These are phyloP conservation scores for Ips nitidus DNA, from an alignment of 1,140 invertebrate species.

Conservation along the genomic window DNA sequence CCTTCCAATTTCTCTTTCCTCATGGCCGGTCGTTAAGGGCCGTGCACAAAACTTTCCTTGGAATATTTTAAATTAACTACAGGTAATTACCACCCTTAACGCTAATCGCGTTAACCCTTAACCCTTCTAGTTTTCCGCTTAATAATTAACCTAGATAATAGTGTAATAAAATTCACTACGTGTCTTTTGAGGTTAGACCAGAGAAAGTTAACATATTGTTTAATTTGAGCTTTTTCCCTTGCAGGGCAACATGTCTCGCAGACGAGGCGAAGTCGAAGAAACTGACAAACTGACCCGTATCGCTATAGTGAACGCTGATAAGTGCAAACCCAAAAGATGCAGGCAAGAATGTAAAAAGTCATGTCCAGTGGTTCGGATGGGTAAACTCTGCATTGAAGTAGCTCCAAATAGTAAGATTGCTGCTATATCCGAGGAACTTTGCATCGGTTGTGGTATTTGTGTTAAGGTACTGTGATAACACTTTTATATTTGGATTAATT, in stretches of 20 bases:
- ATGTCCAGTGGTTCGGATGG: conserved; percentile 98
- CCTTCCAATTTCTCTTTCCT: conserved; percentile 13
- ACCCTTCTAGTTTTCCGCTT: background rate
- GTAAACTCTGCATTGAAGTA: conserved; percentile 99
- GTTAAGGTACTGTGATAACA: conserved; percentile 66
- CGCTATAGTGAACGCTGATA: conserved; percentile 97
- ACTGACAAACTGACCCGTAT: conserved; percentile 93
- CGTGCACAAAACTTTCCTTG: conserved; percentile 8
- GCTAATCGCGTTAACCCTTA: background rate
- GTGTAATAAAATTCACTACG: background rate
- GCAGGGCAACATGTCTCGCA: conserved; percentile 63
- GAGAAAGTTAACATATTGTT: conserved; percentile 41
- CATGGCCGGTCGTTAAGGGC: conserved; percentile 20
- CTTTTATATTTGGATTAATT: background rate
- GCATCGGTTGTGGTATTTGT: conserved; percentile 99
- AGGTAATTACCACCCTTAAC: background rate
- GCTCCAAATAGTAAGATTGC: conserved; percentile 96
- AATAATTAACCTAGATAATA: background rate
- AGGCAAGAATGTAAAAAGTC: conserved; percentile 98
- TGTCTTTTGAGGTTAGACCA: conserved; percentile 38
- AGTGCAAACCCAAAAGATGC: conserved; percentile 99
- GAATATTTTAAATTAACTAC: conserved; percentile 9
- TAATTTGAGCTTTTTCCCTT: conserved; percentile 1
- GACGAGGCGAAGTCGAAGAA: conserved; percentile 75
- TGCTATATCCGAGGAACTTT: conserved; percentile 96